These are phyloP conservation scores for Resseliella maxima DNA, from an alignment of 2,888 invertebrate genomes.

Conservation along the genomic window DNA sequence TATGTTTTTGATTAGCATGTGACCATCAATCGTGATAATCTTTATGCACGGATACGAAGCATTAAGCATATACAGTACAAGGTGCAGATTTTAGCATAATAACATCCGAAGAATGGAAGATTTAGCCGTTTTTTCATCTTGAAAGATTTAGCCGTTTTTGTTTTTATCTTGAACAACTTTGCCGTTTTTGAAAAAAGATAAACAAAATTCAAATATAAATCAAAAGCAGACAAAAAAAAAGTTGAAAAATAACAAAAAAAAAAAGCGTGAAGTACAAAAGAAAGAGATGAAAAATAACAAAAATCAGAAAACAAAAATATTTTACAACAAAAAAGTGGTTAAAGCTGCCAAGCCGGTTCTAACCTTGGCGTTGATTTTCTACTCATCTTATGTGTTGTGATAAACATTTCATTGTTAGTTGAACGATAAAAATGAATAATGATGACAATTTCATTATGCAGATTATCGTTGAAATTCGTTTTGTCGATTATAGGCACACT, in stretches of 20 bases:
- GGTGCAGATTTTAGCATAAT: neutral
- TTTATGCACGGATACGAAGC: too few relatives aligned
- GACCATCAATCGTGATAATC: neutral
- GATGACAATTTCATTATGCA: conserved; percentile 14
- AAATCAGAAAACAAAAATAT: too few relatives aligned
- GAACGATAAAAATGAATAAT: conserved; percentile 13
- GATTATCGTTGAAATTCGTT: neutral
- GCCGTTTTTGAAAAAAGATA: too few relatives aligned
- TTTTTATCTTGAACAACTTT: too few relatives aligned
- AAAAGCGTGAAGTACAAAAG: neutral
- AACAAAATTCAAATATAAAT: neutral
- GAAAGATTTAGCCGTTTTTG: too few relatives aligned
- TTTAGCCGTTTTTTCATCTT: neutral
- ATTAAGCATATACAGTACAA: conserved; percentile 14
- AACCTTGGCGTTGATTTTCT: neutral
- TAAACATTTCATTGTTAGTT: neutral
- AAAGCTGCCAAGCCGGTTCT: neutral
- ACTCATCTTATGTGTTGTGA: neutral
- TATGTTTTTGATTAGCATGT: neutral
- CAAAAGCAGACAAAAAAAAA: neutral
- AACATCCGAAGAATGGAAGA: neutral
- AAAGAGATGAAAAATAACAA: too few relatives aligned
- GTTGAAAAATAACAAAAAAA: neutral
- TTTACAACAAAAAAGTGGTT: too few relatives aligned
- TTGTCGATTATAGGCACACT: too few relatives aligned